phyloP scores from a whole-genome alignment of 1,140 invertebrate species.

The Phenacoccus solenopsis region DNA sequence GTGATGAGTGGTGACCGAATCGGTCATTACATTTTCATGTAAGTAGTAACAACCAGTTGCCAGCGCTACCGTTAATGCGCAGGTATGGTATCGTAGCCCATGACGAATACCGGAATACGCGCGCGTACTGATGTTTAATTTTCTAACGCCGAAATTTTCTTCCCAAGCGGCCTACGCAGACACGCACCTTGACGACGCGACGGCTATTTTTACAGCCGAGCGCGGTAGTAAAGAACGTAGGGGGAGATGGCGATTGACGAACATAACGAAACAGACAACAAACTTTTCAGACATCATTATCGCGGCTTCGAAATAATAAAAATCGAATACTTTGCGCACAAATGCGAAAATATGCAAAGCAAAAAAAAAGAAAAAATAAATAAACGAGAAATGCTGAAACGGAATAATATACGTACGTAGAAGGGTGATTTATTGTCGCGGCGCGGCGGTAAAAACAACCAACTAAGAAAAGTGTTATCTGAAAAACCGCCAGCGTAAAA shows the following conservation, averaged over 20 bases:
- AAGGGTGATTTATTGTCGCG: slow-evolving; percentile 1
- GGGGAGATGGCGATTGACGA: background rate
- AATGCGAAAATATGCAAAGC: slow-evolving; percentile 2
- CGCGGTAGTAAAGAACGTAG: background rate
- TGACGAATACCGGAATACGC: too few species aligned
- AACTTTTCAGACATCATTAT: background rate
- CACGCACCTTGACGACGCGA: background rate
- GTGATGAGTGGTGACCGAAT: too few species aligned
- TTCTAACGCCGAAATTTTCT: too few species aligned
- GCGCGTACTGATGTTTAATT: too few species aligned
- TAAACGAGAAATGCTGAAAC: background rate
- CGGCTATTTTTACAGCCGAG: background rate
- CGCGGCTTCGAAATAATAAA: background rate
- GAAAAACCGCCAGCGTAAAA: slow-evolving; percentile 13
- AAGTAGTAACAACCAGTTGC: too few species aligned
- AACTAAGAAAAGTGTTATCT: slow-evolving; percentile 1
- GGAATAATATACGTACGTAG: too few species aligned
- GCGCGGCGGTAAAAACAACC: background rate
- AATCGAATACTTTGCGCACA: background rate
- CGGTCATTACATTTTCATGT: background rate
- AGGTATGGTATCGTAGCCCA: too few species aligned
- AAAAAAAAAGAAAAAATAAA: too few species aligned
- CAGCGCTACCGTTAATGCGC: too few species aligned
- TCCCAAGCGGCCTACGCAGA: too few species aligned
- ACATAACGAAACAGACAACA: background rate